Conservation (phyloP, 2,888 invertebrate species). For the Cryptocheilus praepositus region DNA sequence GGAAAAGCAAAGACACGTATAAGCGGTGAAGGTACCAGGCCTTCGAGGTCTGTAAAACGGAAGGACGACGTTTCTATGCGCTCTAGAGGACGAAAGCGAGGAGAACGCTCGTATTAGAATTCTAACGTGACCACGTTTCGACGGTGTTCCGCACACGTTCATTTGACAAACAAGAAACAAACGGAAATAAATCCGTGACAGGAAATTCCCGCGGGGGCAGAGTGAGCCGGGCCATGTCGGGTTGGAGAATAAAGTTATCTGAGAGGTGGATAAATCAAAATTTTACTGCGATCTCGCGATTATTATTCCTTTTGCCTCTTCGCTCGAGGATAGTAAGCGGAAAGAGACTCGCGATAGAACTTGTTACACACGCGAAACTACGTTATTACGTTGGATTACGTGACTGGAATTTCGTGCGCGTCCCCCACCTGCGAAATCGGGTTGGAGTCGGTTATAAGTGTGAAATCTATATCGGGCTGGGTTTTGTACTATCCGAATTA, state of each 20-base stretch:
- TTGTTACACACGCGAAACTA: constrained; percentile 28
- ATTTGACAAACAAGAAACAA: not conserved
- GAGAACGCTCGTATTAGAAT: constrained; percentile 17
- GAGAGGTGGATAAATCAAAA: constrained; percentile 7
- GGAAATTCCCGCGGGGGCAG: not conserved
- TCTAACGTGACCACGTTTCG: constrained; percentile 23
- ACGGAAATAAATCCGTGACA: constrained; percentile 12
- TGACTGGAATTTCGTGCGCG: constrained; percentile 31
- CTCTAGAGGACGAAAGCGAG: not conserved
- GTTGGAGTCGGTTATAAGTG: too few species aligned
- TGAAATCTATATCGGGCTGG: too few species aligned
- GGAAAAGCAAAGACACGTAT: too few species aligned
- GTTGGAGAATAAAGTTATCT: not conserved
- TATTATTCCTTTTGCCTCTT: constrained; percentile 1
- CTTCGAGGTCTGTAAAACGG: too few species aligned
- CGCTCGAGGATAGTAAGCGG: not conserved
- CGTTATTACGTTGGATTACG: constrained; percentile 39
- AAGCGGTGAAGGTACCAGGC: too few species aligned
- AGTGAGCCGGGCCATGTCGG: too few species aligned
- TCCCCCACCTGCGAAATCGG: not conserved
- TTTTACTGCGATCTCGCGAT: constrained; percentile 8
- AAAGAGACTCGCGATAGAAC: constrained; percentile 13
- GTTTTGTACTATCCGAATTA: too few species aligned
- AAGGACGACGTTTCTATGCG: too few species aligned
- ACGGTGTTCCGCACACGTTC: constrained; percentile 4